Evolutionary conservation across 2,113 vertebrate species (phyloP), one percentile per base, ranked within the genome.

Genomic region (Ciconia maguari): DNA sequence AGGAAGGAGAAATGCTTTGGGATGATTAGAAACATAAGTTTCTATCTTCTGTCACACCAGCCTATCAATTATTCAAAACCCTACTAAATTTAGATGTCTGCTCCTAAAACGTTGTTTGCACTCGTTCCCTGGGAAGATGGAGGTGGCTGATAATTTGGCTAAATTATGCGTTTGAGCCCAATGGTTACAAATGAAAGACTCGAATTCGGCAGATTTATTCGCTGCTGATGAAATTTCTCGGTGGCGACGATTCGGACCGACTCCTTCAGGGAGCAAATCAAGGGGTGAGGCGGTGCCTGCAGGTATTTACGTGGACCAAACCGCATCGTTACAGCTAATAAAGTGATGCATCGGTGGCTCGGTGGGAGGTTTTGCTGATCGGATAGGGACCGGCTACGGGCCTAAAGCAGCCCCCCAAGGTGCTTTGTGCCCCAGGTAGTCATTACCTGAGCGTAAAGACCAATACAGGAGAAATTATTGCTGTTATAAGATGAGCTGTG

Each of bases 11-110:
- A 91, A 85, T 87, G 89, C 92, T 97, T 96, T 83, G 91, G 90
- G 96, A 94, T 97, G 95, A 98, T 97, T 96, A 98, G 97, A 96
- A 98, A 97, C 97, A 95, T 96, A 97, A 96, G 96, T 96, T 96
- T 84, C 93, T 94, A 88, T 93, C 92, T 96, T 89, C 96, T 92
- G 91, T 89, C 94, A 72, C 79, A 74, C 62, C 29, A 87, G 71
- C 92, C 61, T 72, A 87, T 91, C 77, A 91, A 83, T 97, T 95
- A 95, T 96, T 97, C 96, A 85, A 93, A 75, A 77, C 70, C 65
- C 70, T 58, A 91, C 96, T 95, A 96, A 98, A 96, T 96, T 91
- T 95, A 95, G 93, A 97, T 81, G 95, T 96, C 97, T 94, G 92
- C 84, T 98, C 97, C 97, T 96, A 94, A 96, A 96, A 93, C 83